Percentiles rank a stretch among this genome's conserved stretches.
These are phyloP conservation scores for Apamea crenata DNA, from an alignment of 2,888 invertebrate genomes.

Conservation along the genomic window DNA sequence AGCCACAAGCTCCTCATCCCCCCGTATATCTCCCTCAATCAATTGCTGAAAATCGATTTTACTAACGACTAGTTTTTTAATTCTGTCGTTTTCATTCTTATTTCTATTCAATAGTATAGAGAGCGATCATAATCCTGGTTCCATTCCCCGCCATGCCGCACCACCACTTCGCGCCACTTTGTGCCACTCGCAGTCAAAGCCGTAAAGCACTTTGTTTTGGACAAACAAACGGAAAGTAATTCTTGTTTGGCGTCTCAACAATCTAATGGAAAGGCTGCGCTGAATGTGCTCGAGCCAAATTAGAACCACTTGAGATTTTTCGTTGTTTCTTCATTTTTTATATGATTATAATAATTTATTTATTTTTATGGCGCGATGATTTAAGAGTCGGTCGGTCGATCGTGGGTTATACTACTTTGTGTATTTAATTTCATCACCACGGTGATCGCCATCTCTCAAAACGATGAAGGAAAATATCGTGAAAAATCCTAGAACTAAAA, in stretches of 20 bases:
- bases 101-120: background rate
- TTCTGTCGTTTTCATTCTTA: background rate
- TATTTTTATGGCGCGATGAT: background rate
- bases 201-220: conserved; percentile 27
- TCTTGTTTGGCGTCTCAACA: conserved; percentile 35
- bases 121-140: background rate
- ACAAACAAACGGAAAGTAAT: conserved; percentile 44
- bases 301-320: conserved; percentile 13
- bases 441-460: background rate
- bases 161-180: background rate
- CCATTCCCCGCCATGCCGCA: background rate
- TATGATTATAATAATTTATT: background rate
- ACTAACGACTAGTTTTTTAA: background rate
- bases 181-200: background rate
- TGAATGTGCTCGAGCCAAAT: conserved; percentile 24
- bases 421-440: background rate
- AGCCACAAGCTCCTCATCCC: too few species aligned
- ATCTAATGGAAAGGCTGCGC: conserved; percentile 24
- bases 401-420: background rate
- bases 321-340: conserved; percentile 21
- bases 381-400: background rate
- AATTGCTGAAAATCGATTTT: background rate
- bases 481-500: background rate
- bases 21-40: background rate
- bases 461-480: background rate